phyloP scores from a whole-genome alignment of 2,888 invertebrate genomes.

The Antitype chi region DNA sequence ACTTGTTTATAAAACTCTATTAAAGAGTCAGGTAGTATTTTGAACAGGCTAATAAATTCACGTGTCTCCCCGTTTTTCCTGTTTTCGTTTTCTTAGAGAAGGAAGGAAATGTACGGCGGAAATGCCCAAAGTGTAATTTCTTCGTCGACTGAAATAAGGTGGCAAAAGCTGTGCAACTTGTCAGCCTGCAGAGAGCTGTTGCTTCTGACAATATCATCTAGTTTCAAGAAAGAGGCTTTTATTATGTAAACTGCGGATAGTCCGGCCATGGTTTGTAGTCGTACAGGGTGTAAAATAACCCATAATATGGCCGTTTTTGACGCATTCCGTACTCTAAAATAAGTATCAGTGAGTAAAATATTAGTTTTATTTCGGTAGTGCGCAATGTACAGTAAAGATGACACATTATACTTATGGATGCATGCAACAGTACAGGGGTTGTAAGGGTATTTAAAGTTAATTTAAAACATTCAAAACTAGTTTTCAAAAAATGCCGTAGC shows the following conservation, averaged over 20 bases:
- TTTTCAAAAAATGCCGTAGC: background rate
- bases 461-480: background rate
- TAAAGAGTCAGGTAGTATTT: background rate
- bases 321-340: background rate
- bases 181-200: background rate
- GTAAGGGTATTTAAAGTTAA: background rate
- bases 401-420: background rate
- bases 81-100: background rate
- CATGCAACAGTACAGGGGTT: background rate
- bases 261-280: background rate
- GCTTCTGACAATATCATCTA: background rate
- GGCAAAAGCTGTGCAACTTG: background rate
- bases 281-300: background rate
- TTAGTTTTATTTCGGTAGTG: background rate
- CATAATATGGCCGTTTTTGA: background rate
- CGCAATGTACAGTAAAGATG: background rate
- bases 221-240: background rate
- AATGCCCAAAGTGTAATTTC: background rate
- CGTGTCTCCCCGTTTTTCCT: background rate
- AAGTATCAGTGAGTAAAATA: background rate
- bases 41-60: constrained; percentile 10
- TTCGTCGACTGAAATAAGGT: background rate
- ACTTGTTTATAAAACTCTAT: background rate
- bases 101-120: background rate
- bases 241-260: background rate